A percentile compares a stretch with the other conserved stretches of the same genome.
Evolutionary conservation across 2,797 vertebrate genomes (phyloP).

Genomic region (Catharus ustulatus): DNA sequence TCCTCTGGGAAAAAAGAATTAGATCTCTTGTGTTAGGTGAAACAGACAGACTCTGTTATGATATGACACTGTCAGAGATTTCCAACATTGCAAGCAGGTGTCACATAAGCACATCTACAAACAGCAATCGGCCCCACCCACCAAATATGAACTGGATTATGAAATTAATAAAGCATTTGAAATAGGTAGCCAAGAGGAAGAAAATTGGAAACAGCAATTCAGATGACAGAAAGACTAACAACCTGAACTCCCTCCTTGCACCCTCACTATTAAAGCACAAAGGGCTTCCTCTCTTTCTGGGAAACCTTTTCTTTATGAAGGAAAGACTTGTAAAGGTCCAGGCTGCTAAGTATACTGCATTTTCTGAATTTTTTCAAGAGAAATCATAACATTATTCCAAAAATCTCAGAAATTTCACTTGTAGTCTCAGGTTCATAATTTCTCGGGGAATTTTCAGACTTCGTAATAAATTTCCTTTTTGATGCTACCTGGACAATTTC

Average conservation of each 20-base stretch:
- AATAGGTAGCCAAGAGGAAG: background rate
- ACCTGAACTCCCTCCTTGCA: background rate
- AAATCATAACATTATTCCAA: background rate
- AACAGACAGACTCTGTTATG: background rate
- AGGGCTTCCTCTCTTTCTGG: background rate
- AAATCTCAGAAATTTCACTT: background rate
- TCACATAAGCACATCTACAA: background rate
- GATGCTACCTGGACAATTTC: background rate
- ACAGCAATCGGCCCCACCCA: fast-evolving
- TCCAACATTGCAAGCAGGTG: background rate
- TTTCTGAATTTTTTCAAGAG: background rate
- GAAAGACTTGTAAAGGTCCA: background rate
- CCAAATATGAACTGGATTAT: background rate
- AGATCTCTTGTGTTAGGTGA: background rate
- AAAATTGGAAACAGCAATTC: background rate
- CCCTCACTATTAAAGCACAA: background rate
- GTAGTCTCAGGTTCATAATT: background rate
- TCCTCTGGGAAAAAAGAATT: background rate
- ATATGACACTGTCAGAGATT: background rate
- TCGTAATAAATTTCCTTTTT: background rate
- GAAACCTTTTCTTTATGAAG: background rate
- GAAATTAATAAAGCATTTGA: background rate
- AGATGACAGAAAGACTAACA: background rate
- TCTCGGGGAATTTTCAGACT: background rate
- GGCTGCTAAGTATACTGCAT: background rate